Conservation (phyloP, 2,113 vertebrate genomes). For the Cathartes aura region DNA sequence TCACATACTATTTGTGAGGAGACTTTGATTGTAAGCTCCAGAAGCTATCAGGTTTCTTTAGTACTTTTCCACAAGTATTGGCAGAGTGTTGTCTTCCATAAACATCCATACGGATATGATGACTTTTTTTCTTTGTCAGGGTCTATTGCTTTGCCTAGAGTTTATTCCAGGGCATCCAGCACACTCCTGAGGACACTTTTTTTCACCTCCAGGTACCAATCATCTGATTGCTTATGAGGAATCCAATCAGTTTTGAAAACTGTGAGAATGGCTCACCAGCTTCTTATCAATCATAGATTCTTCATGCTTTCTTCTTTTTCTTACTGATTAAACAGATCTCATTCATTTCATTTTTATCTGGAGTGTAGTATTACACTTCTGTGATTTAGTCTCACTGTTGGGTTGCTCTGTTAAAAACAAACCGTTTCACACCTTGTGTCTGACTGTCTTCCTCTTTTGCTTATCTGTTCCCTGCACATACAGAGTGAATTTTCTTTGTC, state of each 20-base stretch:
- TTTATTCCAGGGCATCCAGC: neutral
- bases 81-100: neutral
- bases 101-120: neutral
- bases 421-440: neutral
- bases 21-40: neutral
- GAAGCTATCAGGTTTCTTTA: neutral
- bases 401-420: neutral
- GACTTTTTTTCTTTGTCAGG: neutral
- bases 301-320: neutral
- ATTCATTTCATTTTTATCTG: neutral
- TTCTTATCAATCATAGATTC: neutral
- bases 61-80: neutral
- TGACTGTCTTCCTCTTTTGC: neutral
- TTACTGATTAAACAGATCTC: neutral
- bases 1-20: neutral
- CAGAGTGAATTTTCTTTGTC: neutral
- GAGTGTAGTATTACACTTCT: neutral
- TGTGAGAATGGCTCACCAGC: neutral
- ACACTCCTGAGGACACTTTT: neutral
- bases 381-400: neutral
- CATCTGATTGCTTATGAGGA: neutral
- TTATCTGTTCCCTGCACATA: neutral
- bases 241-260: neutral
- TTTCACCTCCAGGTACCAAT: neutral
- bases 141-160: neutral